Conservation (phyloP, 2,113 vertebrate species). For the Sturnus vulgaris region DNA sequence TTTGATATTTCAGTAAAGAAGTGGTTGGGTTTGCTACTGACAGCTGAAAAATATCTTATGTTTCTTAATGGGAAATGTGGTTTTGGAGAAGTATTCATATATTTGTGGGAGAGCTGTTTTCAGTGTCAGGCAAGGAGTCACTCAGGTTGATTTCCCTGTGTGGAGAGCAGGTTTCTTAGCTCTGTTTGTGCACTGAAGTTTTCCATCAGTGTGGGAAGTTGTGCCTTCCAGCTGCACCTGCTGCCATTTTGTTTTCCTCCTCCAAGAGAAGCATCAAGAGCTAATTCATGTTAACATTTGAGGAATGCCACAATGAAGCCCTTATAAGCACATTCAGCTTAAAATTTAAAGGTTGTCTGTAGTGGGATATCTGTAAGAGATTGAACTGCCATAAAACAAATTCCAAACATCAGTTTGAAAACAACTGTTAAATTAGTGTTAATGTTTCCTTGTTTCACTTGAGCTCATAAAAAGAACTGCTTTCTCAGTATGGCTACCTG, state of each 20-base stretch:
- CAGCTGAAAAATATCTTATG: not conserved
- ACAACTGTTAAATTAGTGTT: not conserved
- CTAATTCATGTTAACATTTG: not conserved
- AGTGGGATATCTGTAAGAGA: not conserved
- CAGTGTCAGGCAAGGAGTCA: fast-evolving
- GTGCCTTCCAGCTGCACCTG: not conserved
- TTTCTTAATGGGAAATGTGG: not conserved
- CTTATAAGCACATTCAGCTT: not conserved
- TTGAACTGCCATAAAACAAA: not conserved
- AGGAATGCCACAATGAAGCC: not conserved
- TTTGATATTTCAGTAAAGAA: not conserved
- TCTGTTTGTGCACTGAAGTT: not conserved
- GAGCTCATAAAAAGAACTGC: not conserved
- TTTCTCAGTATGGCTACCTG: not conserved
- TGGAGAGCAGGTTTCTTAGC: not conserved
- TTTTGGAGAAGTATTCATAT: not conserved
- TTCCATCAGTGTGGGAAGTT: not conserved
- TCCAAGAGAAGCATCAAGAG: not conserved
- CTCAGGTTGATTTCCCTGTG: not conserved
- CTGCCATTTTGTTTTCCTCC: not conserved
- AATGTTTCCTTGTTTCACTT: not conserved
- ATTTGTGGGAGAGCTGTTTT: not conserved
- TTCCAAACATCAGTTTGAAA: not conserved
- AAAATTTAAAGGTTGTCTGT: not conserved
- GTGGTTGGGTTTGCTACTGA: not conserved